Percentiles rank a stretch among this genome's conserved stretches.
These are phyloP conservation scores for Metopolophium dirhodum DNA, from an alignment of 1,140 invertebrate species.

Conservation along the genomic window DNA sequence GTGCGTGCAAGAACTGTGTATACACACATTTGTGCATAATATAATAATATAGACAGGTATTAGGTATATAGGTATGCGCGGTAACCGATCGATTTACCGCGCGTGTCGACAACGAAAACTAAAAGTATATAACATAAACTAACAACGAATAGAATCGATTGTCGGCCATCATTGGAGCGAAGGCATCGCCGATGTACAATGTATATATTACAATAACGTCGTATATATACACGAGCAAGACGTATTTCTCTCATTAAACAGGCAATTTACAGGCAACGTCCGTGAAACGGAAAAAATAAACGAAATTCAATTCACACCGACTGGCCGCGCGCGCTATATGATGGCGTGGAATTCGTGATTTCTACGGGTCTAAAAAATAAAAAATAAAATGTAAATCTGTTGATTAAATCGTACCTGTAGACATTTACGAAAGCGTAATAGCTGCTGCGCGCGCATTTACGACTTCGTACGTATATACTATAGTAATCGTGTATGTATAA, in stretches of 20 bases:
- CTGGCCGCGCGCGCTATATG: neutral
- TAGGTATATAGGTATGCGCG: neutral
- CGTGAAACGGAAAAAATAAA: conserved; percentile 29
- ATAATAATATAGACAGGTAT: neutral
- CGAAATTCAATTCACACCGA: neutral
- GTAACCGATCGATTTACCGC: neutral
- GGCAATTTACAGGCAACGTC: conserved; percentile 12
- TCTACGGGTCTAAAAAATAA: neutral
- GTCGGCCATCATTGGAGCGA: neutral
- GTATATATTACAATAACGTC: neutral
- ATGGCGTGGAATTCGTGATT: neutral
- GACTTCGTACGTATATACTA: neutral
- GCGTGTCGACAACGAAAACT: neutral
- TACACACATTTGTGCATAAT: neutral
- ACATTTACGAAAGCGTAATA: conserved; percentile 2
- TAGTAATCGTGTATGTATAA: too few relatives aligned
- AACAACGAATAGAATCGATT: neutral
- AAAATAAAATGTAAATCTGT: neutral
- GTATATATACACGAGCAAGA: neutral
- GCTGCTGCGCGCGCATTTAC: neutral
- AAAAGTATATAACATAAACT: neutral
- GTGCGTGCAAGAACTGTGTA: neutral
- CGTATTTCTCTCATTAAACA: conserved; percentile 18
- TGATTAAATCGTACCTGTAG: conserved; percentile 26
- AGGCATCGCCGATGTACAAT: neutral